Evolutionary conservation across 2,797 vertebrate genomes (phyloP).

Genomic region (Peromyscus eremicus): DNA sequence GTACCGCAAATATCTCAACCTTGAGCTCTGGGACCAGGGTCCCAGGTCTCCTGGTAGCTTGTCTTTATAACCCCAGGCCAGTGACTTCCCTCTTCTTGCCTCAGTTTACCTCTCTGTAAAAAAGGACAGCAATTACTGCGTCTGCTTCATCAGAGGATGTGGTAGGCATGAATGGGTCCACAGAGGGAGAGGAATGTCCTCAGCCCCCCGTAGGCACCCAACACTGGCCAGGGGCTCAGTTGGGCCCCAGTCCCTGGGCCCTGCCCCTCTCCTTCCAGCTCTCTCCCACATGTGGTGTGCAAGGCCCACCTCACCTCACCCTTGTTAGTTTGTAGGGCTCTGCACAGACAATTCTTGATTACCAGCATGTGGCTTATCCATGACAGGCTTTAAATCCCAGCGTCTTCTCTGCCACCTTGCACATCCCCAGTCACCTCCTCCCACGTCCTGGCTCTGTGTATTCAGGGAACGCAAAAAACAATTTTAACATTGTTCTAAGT

Average conservation of each 20-base stretch:
- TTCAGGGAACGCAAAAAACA: constrained; percentile 38
- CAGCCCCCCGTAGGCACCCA: rapidly evolving
- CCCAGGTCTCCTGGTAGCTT: rapidly evolving
- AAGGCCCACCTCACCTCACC: rapidly evolving
- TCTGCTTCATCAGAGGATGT: rapidly evolving
- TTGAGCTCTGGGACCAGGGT: neutral
- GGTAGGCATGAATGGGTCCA: rapidly evolving
- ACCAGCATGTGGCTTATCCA: neutral
- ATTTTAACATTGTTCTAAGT: constrained; percentile 53
- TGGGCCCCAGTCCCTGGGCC: neutral
- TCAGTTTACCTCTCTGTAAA: neutral
- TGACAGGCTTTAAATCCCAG: neutral
- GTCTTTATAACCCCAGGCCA: neutral
- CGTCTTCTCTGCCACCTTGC: neutral
- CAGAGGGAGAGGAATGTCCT: neutral
- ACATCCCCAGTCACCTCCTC: constrained; percentile 42
- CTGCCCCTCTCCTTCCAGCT: rapidly evolving
- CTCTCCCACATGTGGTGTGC: rapidly evolving
- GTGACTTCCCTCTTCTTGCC: neutral
- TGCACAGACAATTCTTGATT: neutral
- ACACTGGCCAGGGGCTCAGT: rapidly evolving
- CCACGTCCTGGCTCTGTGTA: neutral
- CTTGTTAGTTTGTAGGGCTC: neutral
- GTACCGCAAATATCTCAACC: rapidly evolving
- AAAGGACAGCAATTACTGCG: neutral